These are phyloP conservation scores for Blastobasis lacticolella DNA, from an alignment of 2,888 invertebrate genomes.

Conservation along the genomic window DNA sequence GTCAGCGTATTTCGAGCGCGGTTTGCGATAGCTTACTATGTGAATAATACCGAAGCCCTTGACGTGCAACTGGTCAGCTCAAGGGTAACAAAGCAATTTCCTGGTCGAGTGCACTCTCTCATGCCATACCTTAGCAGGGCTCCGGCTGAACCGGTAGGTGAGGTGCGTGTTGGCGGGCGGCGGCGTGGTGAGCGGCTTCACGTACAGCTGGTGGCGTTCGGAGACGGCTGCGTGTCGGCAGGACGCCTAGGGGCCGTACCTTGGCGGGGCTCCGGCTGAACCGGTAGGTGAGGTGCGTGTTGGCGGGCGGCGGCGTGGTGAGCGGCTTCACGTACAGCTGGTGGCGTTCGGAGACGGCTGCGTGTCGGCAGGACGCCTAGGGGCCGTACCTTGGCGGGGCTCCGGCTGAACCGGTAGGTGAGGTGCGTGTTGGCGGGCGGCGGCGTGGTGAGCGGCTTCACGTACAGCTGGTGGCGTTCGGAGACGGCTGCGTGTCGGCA, in stretches of 20 bases:
- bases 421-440: slow-evolving; percentile 69
- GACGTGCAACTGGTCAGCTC: too few species aligned
- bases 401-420: slow-evolving; percentile 88
- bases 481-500: background rate
- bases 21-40: too few species aligned
- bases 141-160: slow-evolving; percentile 88
- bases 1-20: too few species aligned
- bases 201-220: slow-evolving; percentile 70
- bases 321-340: slow-evolving; percentile 67
- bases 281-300: slow-evolving; percentile 80
- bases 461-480: slow-evolving; percentile 26
- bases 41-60: too few species aligned
- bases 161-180: slow-evolving; percentile 69
- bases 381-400: slow-evolving; percentile 62
- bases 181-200: slow-evolving; percentile 62
- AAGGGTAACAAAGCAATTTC: too few species aligned
- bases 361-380: background rate
- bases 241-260: background rate
- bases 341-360: slow-evolving; percentile 71
- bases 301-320: slow-evolving; percentile 57
- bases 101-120: too few species aligned
- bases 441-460: slow-evolving; percentile 62
- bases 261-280: slow-evolving; percentile 85
- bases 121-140: slow-evolving; percentile 67
- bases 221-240: slow-evolving; percentile 45